Base-by-base conservation (phyloP, 2,888 invertebrate genomes). In the Leptinotarsa rubiginosa region DNA sequence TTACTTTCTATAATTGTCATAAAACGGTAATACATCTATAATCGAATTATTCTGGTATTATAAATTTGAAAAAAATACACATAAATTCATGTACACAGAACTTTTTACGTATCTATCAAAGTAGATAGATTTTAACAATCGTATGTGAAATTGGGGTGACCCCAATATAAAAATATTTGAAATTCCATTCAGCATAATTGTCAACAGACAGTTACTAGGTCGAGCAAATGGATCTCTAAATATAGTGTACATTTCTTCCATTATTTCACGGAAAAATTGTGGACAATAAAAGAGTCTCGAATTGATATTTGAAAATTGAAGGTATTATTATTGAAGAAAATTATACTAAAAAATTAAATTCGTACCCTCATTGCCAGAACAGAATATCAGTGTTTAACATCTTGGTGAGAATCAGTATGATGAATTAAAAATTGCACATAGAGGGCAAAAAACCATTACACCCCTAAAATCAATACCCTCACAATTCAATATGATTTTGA, bases 131-230 rank as follows among this genome's bases (percentile, higher is more conserved):
- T 76, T 75, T 78, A 75, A 76, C 79, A 82, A 81, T 62, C 31
- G 41, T 62, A 62, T 62, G 62, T 41, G 85, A 85, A 85, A 84
- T 83, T 83, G 82, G 76, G 70, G 81, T 86, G 86, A 86, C 86
- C 86, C 85, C 86, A 85, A 86, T 83, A 83, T 81, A 81, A 82
- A 85, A 85, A 87, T 87, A 84, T 84, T 86, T 86, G 75, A 79
- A 87, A 87, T 87, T 86, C 86, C 85, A 81, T 82, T 78, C 75
- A 82, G 83, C n/a, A 62, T 84, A 84, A 84, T 84, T 83, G 83
- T 83, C 82, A 80, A 81, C 79, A 81, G 78, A 68, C 72, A 64
- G 67, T 75, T 72, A 69, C 72, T 72, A 70, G 70, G 72, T 70
- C 72, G 67, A 22, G 41, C 47, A 65, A 25, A 69, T 52, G 5